These are phyloP conservation scores for Trilocha varians DNA, from an alignment of 2,888 invertebrate species.

Conservation along the genomic window DNA sequence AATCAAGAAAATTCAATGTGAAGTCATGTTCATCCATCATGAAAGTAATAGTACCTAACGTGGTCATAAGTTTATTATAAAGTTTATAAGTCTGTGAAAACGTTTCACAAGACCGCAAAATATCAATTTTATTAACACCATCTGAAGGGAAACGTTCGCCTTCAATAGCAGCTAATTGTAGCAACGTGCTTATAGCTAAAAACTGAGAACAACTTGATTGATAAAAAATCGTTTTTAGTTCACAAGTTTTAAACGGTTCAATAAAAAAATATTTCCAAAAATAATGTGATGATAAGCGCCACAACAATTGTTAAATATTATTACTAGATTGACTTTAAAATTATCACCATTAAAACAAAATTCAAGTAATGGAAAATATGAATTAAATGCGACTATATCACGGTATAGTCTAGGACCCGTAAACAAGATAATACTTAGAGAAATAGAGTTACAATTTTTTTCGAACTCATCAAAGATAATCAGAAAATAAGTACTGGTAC, in stretches of 20 bases:
- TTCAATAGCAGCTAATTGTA: constrained; percentile 14
- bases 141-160: constrained; percentile 3
- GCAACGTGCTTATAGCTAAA: constrained; percentile 12
- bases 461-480: constrained; percentile 8
- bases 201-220: constrained; percentile 10
- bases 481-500: constrained; percentile 4
- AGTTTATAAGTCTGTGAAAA: not conserved
- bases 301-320: constrained; percentile 3
- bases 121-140: constrained; percentile 5
- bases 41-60: not conserved
- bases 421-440: constrained; percentile 6
- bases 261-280: constrained; percentile 11
- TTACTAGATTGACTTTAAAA: constrained; percentile 13
- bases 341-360: constrained; percentile 11
- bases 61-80: not conserved
- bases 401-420: constrained; percentile 6
- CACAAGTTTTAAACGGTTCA: constrained; percentile 10
- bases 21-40: too few relatives aligned
- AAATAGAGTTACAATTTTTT: constrained; percentile 2
- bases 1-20: too few relatives aligned
- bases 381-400: constrained; percentile 3
- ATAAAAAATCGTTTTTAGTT: constrained; percentile 9
- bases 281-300: constrained; percentile 4
- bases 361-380: constrained; percentile 6
- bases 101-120: constrained; percentile 1